phyloP scores from a whole-genome alignment of 1,140 invertebrate species.

The Lucilia sericata region DNA sequence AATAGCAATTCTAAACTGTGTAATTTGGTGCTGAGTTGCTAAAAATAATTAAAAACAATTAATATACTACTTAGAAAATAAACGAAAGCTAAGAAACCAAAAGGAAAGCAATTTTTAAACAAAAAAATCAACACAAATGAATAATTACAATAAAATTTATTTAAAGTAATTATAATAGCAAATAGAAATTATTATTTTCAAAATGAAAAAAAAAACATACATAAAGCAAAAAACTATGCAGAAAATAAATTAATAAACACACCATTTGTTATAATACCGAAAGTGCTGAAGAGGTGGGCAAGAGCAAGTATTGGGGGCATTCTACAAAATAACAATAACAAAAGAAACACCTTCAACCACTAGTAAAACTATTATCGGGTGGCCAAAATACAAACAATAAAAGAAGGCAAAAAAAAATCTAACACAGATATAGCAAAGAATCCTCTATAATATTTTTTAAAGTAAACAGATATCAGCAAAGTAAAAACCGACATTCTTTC shows the following conservation, averaged over 20 bases:
- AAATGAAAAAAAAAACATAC: neutral
- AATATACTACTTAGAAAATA: conserved; percentile 23
- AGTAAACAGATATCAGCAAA: too few species aligned
- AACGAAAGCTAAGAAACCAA: neutral
- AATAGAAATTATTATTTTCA: neutral
- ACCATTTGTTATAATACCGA: neutral
- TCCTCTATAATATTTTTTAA: too few species aligned
- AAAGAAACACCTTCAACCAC: too few species aligned
- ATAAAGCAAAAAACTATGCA: neutral
- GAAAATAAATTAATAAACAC: neutral
- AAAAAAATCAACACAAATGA: neutral
- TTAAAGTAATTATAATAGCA: conserved; percentile 12
- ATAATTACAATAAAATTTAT: conserved; percentile 24
- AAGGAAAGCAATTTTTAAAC: neutral
- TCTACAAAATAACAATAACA: too few species aligned
- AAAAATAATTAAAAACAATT: conserved; percentile 43
- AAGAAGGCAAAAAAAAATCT: too few species aligned
- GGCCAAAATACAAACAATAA: too few species aligned
- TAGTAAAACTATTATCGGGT: too few species aligned
- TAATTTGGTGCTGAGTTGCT: conserved; percentile 27
- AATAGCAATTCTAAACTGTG: neutral
- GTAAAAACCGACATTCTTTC: too few species aligned
- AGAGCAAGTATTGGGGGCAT: too few species aligned
- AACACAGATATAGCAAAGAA: too few species aligned
- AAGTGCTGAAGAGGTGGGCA: too few species aligned